Percentiles rank a stretch among this genome's conserved stretches.
phyloP scores from a whole-genome alignment of 92 coral and sea anemone genomes.

The Desmophyllum pertusum region DNA sequence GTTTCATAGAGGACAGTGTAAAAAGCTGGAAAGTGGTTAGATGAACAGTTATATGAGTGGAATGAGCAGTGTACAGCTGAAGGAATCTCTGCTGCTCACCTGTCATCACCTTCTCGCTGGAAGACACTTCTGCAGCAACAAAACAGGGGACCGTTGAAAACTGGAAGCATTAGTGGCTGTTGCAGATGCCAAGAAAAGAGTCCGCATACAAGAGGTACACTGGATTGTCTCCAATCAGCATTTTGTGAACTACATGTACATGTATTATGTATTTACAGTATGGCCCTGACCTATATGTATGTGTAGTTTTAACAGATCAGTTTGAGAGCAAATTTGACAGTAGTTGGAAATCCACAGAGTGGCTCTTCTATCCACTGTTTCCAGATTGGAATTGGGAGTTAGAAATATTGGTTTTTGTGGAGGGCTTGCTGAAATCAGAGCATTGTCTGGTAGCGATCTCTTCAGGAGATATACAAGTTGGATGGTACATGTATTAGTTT shows the following conservation, averaged over 20 bases:
- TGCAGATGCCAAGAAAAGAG: constrained; percentile 78
- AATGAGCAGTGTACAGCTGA: constrained; percentile 33
- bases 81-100: constrained; percentile 46
- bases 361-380: no score
- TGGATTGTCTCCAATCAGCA: background rate
- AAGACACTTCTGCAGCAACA: constrained; percentile 51
- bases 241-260: background rate
- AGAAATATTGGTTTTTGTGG: no score
- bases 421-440: no score
- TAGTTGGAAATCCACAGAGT: no score
- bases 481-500: background rate
- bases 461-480: background rate
- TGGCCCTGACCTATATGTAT: no score
- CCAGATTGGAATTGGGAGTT: no score
- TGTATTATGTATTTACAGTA: no score
- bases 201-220: constrained; percentile 86
- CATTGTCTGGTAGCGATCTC: no score
- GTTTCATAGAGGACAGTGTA: constrained; percentile 74
- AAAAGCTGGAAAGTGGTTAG: constrained; percentile 80
- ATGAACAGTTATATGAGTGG: constrained; percentile 90
- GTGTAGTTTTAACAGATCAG: no score
- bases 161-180: constrained; percentile 83
- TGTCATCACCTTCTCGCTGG: constrained; percentile 91
- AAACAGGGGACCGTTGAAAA: constrained; percentile 65
- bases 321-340: no score